Percentiles rank a stretch among this genome's conserved stretches.
Conservation (phyloP, 2,797 vertebrate species). For the Mus spretus region DNA sequence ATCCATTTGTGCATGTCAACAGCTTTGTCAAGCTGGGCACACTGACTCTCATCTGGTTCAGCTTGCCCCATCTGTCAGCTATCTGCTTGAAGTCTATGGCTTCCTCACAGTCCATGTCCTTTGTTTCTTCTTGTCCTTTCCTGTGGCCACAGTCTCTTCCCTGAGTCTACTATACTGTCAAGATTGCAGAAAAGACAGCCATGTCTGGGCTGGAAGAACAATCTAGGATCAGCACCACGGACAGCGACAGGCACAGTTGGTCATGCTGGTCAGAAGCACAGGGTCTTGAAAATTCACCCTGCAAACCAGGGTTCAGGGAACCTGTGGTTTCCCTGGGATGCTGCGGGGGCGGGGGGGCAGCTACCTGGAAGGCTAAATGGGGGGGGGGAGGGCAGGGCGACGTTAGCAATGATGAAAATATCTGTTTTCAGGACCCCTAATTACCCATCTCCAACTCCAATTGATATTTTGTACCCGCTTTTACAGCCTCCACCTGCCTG, state of each 20-base stretch:
- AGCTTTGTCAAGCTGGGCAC: neutral
- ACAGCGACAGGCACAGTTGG: neutral
- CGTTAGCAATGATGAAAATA: neutral
- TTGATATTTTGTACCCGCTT: neutral
- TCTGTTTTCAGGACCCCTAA: neutral
- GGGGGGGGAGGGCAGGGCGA: neutral
- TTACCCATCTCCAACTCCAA: no score
- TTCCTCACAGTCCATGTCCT: neutral
- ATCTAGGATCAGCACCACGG: constrained; percentile 71
- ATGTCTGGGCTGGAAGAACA: fast-evolving
- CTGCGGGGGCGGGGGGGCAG: no score
- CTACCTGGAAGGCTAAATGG: neutral
- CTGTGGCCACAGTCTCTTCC: neutral
- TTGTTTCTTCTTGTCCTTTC: neutral
- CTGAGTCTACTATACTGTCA: neutral
- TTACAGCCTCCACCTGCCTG: neutral
- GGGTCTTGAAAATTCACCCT: neutral
- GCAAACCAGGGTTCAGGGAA: neutral
- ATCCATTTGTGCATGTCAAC: neutral
- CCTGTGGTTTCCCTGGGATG: no score
- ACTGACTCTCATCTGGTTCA: neutral
- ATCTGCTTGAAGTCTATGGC: neutral
- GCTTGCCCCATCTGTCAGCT: neutral
- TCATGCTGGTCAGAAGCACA: neutral
- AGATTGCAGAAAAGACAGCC: neutral